Conservation (phyloP, 2,888 invertebrate species). For the Aricia artaxerxes region DNA sequence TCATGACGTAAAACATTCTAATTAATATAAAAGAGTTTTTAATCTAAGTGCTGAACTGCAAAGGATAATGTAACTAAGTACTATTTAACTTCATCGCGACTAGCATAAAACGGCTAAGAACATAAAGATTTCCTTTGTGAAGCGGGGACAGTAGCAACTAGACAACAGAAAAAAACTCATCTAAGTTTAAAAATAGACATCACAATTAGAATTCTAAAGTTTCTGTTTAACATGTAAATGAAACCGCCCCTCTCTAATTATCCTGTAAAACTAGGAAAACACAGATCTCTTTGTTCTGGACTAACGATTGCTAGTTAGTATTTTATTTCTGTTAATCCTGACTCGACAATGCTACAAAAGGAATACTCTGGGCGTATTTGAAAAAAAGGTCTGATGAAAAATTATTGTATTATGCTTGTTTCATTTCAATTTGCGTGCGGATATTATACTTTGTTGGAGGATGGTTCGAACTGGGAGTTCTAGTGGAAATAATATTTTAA, state of each 20-base stretch:
- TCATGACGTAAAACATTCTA: too few relatives aligned
- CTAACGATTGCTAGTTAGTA: slow-evolving; percentile 25
- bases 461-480: slow-evolving; percentile 10
- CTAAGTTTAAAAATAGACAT: slow-evolving; percentile 22
- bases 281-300: slow-evolving; percentile 30
- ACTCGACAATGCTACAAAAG: slow-evolving; percentile 28
- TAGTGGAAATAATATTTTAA: slow-evolving; percentile 5
- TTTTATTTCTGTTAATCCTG: slow-evolving; percentile 29
- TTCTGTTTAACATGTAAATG: slow-evolving; percentile 32
- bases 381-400: slow-evolving; percentile 30
- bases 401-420: slow-evolving; percentile 26
- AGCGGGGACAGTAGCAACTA: slow-evolving; percentile 1
- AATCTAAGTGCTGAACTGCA: not conserved
- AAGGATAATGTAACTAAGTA: not conserved
- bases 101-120: not conserved
- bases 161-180: slow-evolving; percentile 12
- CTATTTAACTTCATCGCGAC: not conserved
- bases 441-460: slow-evolving; percentile 1
- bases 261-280: slow-evolving; percentile 33
- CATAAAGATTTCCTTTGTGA: not conserved
- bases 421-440: slow-evolving; percentile 19
- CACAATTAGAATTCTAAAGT: slow-evolving; percentile 30
- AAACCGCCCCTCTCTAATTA: slow-evolving; percentile 34
- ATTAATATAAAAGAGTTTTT: not conserved
- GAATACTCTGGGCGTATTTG: slow-evolving; percentile 21